Evolutionary conservation across 2,113 vertebrate genomes (phyloP).

Genomic region (Vireo altiloquus): DNA sequence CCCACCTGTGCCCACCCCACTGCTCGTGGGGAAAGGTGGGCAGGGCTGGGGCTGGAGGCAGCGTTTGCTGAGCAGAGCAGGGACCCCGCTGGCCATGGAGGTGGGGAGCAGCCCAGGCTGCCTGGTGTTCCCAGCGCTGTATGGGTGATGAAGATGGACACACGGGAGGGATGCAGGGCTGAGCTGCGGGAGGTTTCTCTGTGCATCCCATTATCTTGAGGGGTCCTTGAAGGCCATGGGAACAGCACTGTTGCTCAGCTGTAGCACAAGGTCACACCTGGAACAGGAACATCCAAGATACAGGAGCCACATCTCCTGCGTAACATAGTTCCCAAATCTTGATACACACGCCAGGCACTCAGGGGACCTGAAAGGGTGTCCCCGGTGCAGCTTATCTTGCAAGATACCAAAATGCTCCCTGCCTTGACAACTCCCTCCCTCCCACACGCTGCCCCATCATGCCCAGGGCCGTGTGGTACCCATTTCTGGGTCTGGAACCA

Average conservation of each 20-base stretch:
- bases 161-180: neutral
- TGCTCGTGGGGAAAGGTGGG: rapidly evolving
- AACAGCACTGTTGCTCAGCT: neutral
- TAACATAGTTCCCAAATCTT: neutral
- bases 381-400: rapidly evolving
- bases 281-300: neutral
- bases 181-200: neutral
- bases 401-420: neutral
- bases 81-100: rapidly evolving
- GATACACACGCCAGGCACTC: rapidly evolving
- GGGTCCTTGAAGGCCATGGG: neutral
- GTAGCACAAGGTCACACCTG: neutral
- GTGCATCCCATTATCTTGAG: rapidly evolving
- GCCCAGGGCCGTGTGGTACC: rapidly evolving
- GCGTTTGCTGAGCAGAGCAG: neutral
- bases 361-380: rapidly evolving
- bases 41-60: neutral
- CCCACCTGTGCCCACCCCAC: neutral
- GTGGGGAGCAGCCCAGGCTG: neutral
- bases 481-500: neutral
- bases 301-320: rapidly evolving
- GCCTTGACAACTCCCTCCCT: neutral
- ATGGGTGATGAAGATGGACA: rapidly evolving
- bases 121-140: rapidly evolving
- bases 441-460: rapidly evolving